Evolutionary conservation across 2,113 vertebrate species (phyloP).

Genomic region (Butorides virescens): DNA sequence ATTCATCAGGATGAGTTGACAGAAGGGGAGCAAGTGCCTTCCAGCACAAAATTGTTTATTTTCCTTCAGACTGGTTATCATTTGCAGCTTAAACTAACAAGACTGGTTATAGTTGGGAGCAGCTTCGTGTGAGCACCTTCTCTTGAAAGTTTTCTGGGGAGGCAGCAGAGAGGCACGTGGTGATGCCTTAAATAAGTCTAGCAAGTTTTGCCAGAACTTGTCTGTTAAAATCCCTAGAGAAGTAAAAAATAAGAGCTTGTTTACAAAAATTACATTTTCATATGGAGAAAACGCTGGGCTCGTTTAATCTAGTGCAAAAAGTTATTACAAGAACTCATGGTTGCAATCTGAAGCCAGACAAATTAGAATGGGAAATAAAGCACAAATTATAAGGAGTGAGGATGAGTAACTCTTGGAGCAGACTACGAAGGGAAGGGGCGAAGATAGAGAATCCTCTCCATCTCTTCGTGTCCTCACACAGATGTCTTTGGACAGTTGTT

Average conservation of each 20-base stretch:
- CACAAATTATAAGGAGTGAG: background rate
- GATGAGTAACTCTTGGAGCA: constrained; percentile 21
- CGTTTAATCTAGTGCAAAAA: background rate
- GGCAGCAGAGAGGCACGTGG: background rate
- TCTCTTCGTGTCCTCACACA: background rate
- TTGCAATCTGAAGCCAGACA: background rate
- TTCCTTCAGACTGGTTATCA: background rate
- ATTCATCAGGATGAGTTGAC: background rate
- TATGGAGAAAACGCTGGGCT: background rate
- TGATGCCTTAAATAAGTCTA: background rate
- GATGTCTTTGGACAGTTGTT: background rate
- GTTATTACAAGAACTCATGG: background rate
- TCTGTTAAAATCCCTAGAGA: background rate
- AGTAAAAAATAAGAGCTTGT: background rate
- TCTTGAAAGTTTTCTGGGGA: background rate
- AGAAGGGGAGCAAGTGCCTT: background rate
- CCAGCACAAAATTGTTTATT: background rate
- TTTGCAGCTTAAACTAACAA: background rate
- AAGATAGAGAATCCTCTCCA: background rate
- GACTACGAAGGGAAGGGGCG: background rate
- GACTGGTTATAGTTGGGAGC: background rate
- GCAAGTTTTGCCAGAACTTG: background rate
- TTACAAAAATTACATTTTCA: background rate
- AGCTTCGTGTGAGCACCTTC: background rate
- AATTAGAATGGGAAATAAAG: constrained; percentile 38